phyloP scores from a whole-genome alignment of 1,140 invertebrate species.

The Melipona quadrifasciata region DNA sequence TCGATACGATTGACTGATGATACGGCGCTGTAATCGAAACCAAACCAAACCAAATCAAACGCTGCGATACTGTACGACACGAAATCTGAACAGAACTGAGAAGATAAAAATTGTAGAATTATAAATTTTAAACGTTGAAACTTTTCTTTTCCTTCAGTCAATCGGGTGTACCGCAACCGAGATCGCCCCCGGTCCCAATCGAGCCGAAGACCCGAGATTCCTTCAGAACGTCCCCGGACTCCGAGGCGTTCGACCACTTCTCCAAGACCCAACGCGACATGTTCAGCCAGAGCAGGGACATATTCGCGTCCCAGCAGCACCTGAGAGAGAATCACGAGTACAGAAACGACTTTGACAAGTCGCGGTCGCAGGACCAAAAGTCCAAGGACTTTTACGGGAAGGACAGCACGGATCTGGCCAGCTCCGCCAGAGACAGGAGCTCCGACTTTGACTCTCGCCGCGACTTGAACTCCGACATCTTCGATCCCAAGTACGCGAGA shows the following conservation, averaged over 20 bases:
- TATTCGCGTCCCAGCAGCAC: conserved; percentile 77
- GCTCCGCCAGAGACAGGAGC: conserved; percentile 70
- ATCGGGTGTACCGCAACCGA: conserved; percentile 79
- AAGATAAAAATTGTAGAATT: no score
- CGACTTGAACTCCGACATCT: conserved; percentile 78
- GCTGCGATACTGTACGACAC: no score
- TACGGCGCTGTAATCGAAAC: no score
- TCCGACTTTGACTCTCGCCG: conserved; percentile 78
- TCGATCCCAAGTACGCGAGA: conserved; percentile 76
- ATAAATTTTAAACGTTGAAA: no score
- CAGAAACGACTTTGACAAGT: conserved; percentile 76
- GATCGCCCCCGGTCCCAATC: conserved; percentile 86
- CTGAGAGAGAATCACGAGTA: conserved; percentile 74
- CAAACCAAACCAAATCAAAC: no score
- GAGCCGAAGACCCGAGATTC: conserved; percentile 86
- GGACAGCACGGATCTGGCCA: conserved; percentile 80
- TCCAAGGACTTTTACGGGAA: conserved; percentile 82
- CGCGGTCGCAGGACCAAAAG: conserved; percentile 81
- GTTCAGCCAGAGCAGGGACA: conserved; percentile 79
- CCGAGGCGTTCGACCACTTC: conserved; percentile 83
- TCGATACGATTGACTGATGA: no score
- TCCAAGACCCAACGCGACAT: conserved; percentile 78
- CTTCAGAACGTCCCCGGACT: conserved; percentile 86
- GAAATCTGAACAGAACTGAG: no score
- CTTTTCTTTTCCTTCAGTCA: conserved; percentile 65